A percentile compares a stretch with the other conserved stretches of the same genome.
These are phyloP conservation scores for Zootermopsis nevadensis DNA, from an alignment of 2,888 invertebrate species.

Conservation along the genomic window DNA sequence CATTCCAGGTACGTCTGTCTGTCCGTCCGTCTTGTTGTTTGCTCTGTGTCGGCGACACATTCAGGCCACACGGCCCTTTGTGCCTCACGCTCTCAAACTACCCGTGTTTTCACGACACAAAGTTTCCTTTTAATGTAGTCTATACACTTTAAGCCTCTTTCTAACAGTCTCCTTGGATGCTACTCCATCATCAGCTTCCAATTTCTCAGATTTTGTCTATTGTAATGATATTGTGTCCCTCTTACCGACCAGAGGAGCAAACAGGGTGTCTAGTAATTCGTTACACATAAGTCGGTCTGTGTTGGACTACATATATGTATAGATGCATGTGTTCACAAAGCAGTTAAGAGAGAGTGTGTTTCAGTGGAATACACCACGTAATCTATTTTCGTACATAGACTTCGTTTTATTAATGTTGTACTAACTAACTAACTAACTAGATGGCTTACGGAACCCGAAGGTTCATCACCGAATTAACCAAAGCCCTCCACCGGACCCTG, in stretches of 20 bases:
- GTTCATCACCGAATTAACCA: no score
- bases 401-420: no score
- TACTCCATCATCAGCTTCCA: slow-evolving; percentile 45
- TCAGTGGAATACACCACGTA: no score
- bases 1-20: background rate
- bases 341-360: no score
- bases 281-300: no score
- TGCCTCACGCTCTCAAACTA: background rate
- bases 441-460: no score
- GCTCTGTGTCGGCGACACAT: background rate
- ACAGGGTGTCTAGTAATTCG: no score
- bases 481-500: no score
- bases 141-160: background rate
- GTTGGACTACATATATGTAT: no score
- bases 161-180: background rate
- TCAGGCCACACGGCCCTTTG: background rate
- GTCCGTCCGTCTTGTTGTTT: slow-evolving; percentile 3
- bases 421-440: no score
- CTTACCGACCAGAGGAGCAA: background rate
- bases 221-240: slow-evolving; percentile 48
- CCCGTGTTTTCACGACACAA: slow-evolving; percentile 8
- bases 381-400: no score
- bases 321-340: no score
- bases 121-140: slow-evolving; percentile 16
- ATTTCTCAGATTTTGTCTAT: slow-evolving; percentile 48